A percentile compares a stretch with the other conserved stretches of the same genome.
Evolutionary conservation across 2,888 invertebrate genomes (phyloP).

Genomic region (Leptopterna dolabrata): DNA sequence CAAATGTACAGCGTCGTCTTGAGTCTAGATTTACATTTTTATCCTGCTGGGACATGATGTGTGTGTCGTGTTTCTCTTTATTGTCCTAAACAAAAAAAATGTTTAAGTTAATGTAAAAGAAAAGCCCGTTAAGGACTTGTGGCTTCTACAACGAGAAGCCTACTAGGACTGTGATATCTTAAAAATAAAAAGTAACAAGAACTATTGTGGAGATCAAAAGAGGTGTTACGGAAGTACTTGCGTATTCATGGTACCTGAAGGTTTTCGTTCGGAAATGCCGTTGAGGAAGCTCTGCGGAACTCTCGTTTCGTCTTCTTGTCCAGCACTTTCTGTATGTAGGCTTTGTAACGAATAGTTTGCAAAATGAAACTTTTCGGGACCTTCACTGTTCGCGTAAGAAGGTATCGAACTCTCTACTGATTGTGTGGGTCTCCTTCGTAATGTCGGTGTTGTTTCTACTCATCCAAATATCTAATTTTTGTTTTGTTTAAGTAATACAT

Average conservation of each 20-base stretch:
- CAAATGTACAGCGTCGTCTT: constrained; percentile 2
- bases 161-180: constrained; percentile 45
- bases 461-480: background rate
- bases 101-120: background rate
- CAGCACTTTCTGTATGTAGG: background rate
- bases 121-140: constrained; percentile 21
- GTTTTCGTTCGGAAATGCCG: background rate
- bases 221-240: background rate
- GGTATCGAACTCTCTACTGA: background rate
- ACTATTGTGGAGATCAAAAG: background rate
- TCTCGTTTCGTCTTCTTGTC: background rate
- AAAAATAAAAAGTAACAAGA: constrained; percentile 7
- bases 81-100: background rate
- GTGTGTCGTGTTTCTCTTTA: background rate
- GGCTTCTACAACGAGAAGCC: constrained; percentile 26
- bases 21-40: background rate
- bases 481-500: background rate
- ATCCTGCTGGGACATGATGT: background rate
- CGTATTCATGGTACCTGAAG: background rate
- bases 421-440: background rate
- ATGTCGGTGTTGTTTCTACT: background rate
- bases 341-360: background rate
- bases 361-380: background rate
- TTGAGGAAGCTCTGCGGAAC: background rate
- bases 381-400: background rate